Base-by-base conservation (phyloP, 2,888 invertebrate genomes). In the Tridacna gigas region DNA sequence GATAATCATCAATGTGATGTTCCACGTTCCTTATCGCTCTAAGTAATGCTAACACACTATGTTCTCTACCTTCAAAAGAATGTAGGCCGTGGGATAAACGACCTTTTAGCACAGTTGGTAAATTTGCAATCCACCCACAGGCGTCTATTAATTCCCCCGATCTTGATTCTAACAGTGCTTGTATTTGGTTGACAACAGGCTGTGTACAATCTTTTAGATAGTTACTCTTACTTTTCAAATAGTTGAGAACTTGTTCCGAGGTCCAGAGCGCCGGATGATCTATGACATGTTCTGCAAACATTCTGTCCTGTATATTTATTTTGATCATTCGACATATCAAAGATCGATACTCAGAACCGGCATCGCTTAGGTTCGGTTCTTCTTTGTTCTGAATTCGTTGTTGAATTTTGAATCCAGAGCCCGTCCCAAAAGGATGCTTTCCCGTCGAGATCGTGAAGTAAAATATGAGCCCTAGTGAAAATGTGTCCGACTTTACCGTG, bases 251-350 rank as follows among this genome's bases (percentile, higher is more conserved):
- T 22, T 45, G 9, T 25, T 56, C 61, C 22, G 74, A 61, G 25
- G 74, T 74, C 74, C 74, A 74, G 18, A 74, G 28, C 13, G 74
- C 74, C 13, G 74, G 74, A n/a, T 74, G 74, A n/a, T 61, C 37
- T 0, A 74, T 13, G 13, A 74, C 61, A 22, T 60, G 11, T 28
- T 28, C 61, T 12, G 74, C 61, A 47, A 60, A 61, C 74, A 61
- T 60, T 61, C 74, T 60, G 22, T 74, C 47, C 2, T 26, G 28
- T 20, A 61, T 60, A 18, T 74, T 37, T 4, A 37, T n/a, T 61
- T 74, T 26, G 9, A 74, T 28, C 74, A 74, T 74, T n/a, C 60
- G 56, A 1, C 47, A n/a, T n/a, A 61, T 74, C 20, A 74, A 60
- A n/a, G 28, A 61, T 0, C 28, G 61, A n/a, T 74, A 60, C 60